Base-by-base conservation (phyloP, 2,797 vertebrate genomes). In the Spatula versicolor region DNA sequence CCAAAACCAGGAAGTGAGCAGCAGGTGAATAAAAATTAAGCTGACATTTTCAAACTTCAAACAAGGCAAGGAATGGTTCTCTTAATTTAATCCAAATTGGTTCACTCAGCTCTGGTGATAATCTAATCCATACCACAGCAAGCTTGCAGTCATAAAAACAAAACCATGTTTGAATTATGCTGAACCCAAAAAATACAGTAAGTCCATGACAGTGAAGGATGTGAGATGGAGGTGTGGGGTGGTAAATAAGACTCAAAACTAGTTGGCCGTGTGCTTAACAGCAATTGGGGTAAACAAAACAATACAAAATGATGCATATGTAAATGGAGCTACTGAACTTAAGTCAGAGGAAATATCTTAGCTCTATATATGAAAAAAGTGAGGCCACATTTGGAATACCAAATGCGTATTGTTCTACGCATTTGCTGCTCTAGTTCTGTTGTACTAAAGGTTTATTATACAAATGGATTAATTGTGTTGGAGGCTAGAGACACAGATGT, bases 1-100 rank as follows among this genome's bases (percentile, higher is more conserved):
- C 83, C 79, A 90, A 93, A 84, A 88, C 76, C 92, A 95, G 92
- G 91, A 96, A 94, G 84, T 50, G 63, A 92, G 75, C 73, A 94
- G 66, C 92, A 94, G 83, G 94, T 95, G 92, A 93, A 96, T 90
- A 87, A 92, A 96, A 97, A 96, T 96, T 92, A 81, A 94, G 63
- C 80, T 91, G 87, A 95, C 87, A 88, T 95, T 92, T 95, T 91
- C 46, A 86, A 88, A 95, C 95, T 95, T 96, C 95, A 96, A 95
- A 94, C 81, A 85, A 83, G 83, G 67, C 85, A 91, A 92, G 63
- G 89, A 89, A 94, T 83, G 37, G 56, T 81, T 78, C 67, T 86
- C 35, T 91, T 92, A 93, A 95, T 96, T 81, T 96, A 96, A 92
- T 94, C 93, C 89, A 90, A 96, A 92, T 86, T 95, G 89, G 63